Base-by-base conservation (phyloP, 2,888 invertebrate species). In the Himalopsyche kuldschensis region DNA sequence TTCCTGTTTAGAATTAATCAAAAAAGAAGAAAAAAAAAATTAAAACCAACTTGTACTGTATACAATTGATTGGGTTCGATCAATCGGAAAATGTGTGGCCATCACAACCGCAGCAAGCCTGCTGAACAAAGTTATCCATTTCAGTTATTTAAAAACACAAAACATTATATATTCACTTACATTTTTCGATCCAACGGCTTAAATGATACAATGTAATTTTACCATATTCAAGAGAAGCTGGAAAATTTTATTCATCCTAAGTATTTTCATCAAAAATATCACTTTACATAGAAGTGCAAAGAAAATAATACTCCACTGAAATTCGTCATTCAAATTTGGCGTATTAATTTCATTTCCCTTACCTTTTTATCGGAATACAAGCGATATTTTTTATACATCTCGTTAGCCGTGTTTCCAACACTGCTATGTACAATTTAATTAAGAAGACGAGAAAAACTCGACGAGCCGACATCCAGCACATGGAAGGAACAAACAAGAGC, bases 351-450 rank as follows among this genome's bases (percentile, higher is more conserved):
- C 76, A 41, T 41, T 76, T 24, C 76, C 41, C n/a, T 76, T 76
- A 35, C 35, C n/a, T 35, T 76, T 76, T 76, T 24, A 76, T 32
- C 76, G 35, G 35, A 76, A 76, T n/a, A 76, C 41, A 35, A 35
- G 35, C 41, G 76, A 76, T 10, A 41, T 8, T 69, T 76, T 77
- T 82, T 76, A n/a, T n/a, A 32, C 79, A 31, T 79, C 69, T 79
- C 55, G 78, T 47, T 78, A 47, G 47, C 47, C n/a, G 8, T 78
- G 46, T 82, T 69, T 55, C 35, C 78, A 63, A 82, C 31, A 27
- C 75, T 75, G 30, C 27, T 79, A n/a, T n/a, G n/a, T n/a, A 79
- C 82, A 82, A 79, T 82, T 69, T 82, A 82, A 82, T 82, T 82
- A 82, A 76, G 76, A 63, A 82, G 79, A 30, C 31, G 47, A 27